A percentile compares a stretch with the other conserved stretches of the same genome.
These are phyloP conservation scores for Anastrepha obliqua DNA, from an alignment of 1,140 invertebrate species.

Conservation along the genomic window DNA sequence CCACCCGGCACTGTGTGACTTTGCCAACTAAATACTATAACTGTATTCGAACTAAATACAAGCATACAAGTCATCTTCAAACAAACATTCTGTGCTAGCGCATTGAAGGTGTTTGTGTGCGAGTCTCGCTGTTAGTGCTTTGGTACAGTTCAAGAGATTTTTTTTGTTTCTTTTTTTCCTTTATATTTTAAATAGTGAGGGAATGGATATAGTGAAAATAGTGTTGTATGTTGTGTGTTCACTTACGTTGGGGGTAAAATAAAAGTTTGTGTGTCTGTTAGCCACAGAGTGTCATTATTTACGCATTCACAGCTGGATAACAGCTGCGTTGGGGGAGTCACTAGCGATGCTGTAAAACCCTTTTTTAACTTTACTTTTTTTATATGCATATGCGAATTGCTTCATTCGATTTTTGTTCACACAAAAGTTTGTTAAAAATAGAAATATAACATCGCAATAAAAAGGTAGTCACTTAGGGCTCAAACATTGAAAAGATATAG, in stretches of 20 bases:
- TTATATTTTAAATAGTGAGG: not conserved
- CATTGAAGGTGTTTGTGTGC: not conserved
- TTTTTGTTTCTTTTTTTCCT: not conserved
- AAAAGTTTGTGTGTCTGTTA: not conserved
- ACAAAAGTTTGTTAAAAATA: not conserved
- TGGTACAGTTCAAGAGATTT: not conserved
- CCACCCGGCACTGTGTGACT: not conserved
- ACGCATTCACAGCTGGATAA: slow-evolving; percentile 47
- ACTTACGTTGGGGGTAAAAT: too few relatives aligned
- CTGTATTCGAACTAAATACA: slow-evolving; percentile 33
- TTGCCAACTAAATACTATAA: slow-evolving; percentile 46
- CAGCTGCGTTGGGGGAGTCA: slow-evolving; percentile 3
- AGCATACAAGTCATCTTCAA: slow-evolving; percentile 42
- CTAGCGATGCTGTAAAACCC: not conserved
- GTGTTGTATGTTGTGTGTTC: not conserved
- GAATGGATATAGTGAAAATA: slow-evolving; percentile 1
- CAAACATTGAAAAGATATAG: not conserved
- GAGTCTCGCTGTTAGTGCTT: not conserved
- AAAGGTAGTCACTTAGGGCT: not conserved
- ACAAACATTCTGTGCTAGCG: not conserved
- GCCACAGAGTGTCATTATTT: slow-evolving; percentile 35
- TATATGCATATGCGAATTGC: not conserved
- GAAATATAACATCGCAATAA: too few relatives aligned
- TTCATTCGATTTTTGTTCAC: not conserved
- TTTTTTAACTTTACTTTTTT: not conserved